Percentiles rank a stretch among this genome's conserved stretches.
These are phyloP conservation scores for Lampris incognitus DNA, from an alignment of 2,113 vertebrate species.

Conservation along the genomic window DNA sequence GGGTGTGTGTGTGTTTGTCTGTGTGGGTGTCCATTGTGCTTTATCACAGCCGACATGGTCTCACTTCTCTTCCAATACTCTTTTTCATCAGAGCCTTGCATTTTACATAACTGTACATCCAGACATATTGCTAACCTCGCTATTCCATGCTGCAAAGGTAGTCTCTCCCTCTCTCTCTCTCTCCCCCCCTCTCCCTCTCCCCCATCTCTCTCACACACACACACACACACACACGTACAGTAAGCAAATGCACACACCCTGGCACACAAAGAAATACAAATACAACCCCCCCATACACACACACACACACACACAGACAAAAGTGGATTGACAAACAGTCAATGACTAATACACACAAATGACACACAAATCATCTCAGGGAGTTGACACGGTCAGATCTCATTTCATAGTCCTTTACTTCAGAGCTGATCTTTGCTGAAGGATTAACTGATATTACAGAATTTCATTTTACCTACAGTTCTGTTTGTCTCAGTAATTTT, in stretches of 20 bases:
- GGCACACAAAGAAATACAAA: too few species aligned
- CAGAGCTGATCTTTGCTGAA: conserved; percentile 64
- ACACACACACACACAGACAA: conserved; percentile 1
- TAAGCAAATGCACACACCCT: neutral
- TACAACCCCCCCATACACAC: neutral
- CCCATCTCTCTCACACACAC: neutral
- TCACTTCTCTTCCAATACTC: conserved; percentile 56
- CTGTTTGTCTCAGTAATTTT: conserved; percentile 48
- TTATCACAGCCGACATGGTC: conserved; percentile 59
- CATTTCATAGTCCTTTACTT: conserved; percentile 57
- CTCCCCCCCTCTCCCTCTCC: too few species aligned
- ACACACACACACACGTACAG: neutral
- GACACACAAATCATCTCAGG: conserved; percentile 49
- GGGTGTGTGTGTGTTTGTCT: conserved; percentile 1
- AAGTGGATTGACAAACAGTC: conserved; percentile 29
- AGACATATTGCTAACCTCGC: conserved; percentile 20
- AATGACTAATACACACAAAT: conserved; percentile 40
- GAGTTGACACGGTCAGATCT: conserved; percentile 59
- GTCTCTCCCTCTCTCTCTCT: too few species aligned
- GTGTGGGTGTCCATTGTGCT: conserved; percentile 52
- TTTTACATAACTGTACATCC: conserved; percentile 11
- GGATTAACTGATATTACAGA: conserved; percentile 73
- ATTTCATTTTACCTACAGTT: conserved; percentile 61
- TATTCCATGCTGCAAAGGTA: neutral
- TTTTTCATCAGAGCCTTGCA: conserved; percentile 16